phyloP scores from a whole-genome alignment of 1,140 invertebrate species.

The Procambarus virginalis region DNA sequence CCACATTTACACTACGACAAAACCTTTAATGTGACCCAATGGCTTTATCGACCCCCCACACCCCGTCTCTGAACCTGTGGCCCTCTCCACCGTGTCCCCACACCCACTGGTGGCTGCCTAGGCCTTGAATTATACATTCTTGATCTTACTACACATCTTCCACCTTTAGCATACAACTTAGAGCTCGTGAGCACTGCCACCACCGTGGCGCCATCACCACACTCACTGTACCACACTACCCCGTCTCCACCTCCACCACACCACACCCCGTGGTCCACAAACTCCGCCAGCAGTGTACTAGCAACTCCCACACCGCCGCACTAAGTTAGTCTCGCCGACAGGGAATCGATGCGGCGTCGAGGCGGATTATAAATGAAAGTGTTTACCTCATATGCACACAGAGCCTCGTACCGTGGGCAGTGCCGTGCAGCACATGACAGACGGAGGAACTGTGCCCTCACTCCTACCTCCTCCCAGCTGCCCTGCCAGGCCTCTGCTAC shows the following conservation, averaged over 20 bases:
- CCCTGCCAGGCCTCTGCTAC: constrained; percentile 1
- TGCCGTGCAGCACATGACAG: neutral
- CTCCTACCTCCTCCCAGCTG: neutral
- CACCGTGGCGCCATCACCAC: too few species aligned
- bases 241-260: neutral
- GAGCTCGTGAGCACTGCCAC: too few species aligned
- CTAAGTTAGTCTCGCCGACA: constrained; percentile 53
- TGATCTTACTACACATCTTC: neutral
- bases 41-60: constrained; percentile 12
- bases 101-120: neutral
- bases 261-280: neutral
- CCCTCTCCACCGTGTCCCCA: neutral
- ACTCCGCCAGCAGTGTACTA: constrained; percentile 31
- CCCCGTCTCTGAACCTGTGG: neutral
- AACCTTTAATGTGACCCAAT: constrained; percentile 49
- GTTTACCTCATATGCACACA: constrained; percentile 61
- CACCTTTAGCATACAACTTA: neutral
- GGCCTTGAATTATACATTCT: constrained; percentile 2
- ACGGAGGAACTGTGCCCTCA: neutral
- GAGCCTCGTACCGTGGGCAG: constrained; percentile 6
- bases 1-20: neutral
- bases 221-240: neutral
- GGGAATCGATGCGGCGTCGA: constrained; percentile 62
- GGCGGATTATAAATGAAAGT: constrained; percentile 65
- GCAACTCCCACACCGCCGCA: constrained; percentile 34